Evolutionary conservation across 2,113 vertebrate genomes (phyloP), one percentile per base, ranked within the genome.

Genomic region (Tamias sibiricus): DNA sequence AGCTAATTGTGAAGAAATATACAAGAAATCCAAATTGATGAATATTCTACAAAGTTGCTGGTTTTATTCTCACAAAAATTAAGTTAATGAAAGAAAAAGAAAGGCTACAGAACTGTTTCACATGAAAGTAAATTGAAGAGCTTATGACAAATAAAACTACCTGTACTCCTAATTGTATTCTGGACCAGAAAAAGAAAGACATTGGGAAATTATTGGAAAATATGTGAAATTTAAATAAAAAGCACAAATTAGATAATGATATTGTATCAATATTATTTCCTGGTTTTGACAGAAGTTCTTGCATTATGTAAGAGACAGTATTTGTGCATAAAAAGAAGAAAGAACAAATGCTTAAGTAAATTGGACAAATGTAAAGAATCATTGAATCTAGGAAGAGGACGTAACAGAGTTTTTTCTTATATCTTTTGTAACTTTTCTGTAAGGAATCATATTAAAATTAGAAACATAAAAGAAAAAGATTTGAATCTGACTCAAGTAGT

Each of bases 1-100:
- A 89, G 57, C 19, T 44, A 91, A 81, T 13, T 87, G 16, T 69
- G 24, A 79, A 1, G 16, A 79, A 68, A 87, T 6, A 82, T 30
- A 13, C 68, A 93, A 97, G 47, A 96, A 89, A 86, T 64, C 2
- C 54, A 91, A 91, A 77, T 5, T 57, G 22, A 93, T 83, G 4
- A 26, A 80, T 80, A 75, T 22, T 49, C 44, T 81, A 40, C 4
- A 81, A 37, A 81, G 26, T 96, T 85, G 37, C 1, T 81, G 42
- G 3, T 1, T 93, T 95, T 69, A 68, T 10, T 81, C 52, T 86
- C 44, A 59, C 32, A 28, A 68, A 91, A 90, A 35, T 0, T 37
- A 57, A 71, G 26, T 44, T 85, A 35, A 71, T 85, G 37, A 95
- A 83, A 88, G 22, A 77, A 92, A 92, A 81, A 69, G 30, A 74